phyloP scores from a whole-genome alignment of 2,888 invertebrate species.

The Dinocampus coccinellae region DNA sequence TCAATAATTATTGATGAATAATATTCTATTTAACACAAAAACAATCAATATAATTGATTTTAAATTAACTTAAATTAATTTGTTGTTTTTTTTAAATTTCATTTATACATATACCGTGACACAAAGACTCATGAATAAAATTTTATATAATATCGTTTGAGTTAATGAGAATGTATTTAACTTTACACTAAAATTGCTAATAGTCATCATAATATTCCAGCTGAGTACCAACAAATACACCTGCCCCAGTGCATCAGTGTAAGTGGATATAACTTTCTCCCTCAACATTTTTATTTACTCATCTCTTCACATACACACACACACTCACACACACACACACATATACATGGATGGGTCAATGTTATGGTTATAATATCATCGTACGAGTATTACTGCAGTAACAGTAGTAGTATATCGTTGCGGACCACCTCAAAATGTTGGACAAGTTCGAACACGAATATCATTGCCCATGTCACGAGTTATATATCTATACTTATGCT shows the following conservation, averaged over 20 bases:
- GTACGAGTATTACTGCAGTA: constrained; percentile 9
- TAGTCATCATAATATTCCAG: neutral
- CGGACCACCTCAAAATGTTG: neutral
- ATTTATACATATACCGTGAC: neutral
- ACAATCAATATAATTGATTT: too few species aligned
- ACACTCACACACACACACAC: neutral
- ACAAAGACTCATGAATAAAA: neutral
- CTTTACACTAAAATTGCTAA: neutral
- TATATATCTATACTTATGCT: neutral
- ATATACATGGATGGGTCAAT: neutral
- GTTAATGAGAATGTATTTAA: neutral
- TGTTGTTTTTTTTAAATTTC: too few species aligned
- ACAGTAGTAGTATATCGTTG: neutral
- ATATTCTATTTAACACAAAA: too few species aligned
- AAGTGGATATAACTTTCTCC: constrained; percentile 12
- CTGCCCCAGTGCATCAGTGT: neutral
- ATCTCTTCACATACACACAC: neutral
- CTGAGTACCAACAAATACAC: constrained; percentile 8
- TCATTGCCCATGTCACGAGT: neutral
- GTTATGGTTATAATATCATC: constrained; percentile 3
- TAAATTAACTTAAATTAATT: too few species aligned
- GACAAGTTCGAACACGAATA: neutral
- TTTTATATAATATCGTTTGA: neutral
- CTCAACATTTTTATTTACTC: constrained; percentile 10
- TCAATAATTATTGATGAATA: too few species aligned